These are phyloP conservation scores for Tetrao urogallus DNA, from an alignment of 2,113 vertebrate genomes.

Conservation along the genomic window DNA sequence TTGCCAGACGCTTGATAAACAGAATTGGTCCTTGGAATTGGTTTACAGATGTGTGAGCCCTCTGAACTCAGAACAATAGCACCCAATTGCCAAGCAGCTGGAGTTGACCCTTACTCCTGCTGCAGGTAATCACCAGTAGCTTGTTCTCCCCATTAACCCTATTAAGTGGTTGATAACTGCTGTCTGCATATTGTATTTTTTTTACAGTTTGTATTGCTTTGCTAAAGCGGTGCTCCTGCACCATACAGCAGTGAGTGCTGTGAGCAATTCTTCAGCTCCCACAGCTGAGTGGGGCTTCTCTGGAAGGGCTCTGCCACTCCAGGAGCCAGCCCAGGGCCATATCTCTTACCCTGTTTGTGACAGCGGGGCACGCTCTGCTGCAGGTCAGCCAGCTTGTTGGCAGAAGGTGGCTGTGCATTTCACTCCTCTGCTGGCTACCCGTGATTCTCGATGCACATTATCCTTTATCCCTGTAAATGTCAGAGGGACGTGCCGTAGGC, in stretches of 20 bases:
- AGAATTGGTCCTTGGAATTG: fast-evolving
- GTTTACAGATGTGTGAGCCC: neutral
- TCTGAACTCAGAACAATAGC: neutral
- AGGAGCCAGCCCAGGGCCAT: neutral
- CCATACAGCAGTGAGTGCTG: neutral
- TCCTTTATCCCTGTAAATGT: neutral
- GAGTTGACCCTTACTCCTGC: neutral
- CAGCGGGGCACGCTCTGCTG: neutral
- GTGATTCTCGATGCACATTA: fast-evolving
- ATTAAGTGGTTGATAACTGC: neutral
- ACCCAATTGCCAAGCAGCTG: neutral
- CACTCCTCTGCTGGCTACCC: neutral
- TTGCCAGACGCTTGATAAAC: neutral
- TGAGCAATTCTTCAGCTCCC: neutral
- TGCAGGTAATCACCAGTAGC: neutral
- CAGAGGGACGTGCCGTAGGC: fast-evolving
- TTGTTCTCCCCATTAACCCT: neutral
- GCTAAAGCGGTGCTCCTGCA: neutral
- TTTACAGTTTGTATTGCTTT: no score
- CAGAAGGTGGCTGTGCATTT: neutral
- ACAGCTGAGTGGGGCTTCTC: fast-evolving
- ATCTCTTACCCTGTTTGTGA: neutral
- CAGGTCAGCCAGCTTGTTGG: neutral
- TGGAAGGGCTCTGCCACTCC: neutral
- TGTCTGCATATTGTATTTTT: neutral